Conservation (phyloP, 1,140 invertebrate genomes). For the Drosophila punjabiensis region DNA sequence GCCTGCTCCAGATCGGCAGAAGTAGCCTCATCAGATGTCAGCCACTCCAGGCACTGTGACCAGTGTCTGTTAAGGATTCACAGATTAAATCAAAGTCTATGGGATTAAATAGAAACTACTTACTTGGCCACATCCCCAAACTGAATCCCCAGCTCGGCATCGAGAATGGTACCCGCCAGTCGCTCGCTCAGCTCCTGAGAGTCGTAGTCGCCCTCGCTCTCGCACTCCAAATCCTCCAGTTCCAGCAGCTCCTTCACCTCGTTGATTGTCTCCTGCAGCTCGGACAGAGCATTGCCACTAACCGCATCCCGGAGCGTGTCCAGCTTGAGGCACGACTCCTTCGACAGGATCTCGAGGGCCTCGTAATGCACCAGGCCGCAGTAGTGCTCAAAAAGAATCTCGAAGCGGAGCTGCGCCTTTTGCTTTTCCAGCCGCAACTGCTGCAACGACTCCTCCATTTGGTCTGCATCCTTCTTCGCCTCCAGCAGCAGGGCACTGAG, state of each 20-base stretch:
- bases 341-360: conserved; percentile 95
- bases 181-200: conserved; percentile 87
- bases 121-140: conserved; percentile 87
- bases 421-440: conserved; percentile 87
- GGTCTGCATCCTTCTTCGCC: conserved; percentile 92
- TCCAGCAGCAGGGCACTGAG: conserved; percentile 90
- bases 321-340: conserved; percentile 92
- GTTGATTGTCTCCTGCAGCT: conserved; percentile 91
- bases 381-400: conserved; percentile 94
- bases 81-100: neutral
- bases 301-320: conserved; percentile 87
- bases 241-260: conserved; percentile 93
- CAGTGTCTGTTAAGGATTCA: conserved; percentile 55
- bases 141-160: conserved; percentile 87
- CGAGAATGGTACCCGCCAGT: conserved; percentile 87
- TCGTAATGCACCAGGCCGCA: conserved; percentile 95
- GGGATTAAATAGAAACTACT: neutral
- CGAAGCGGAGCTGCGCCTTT: conserved; percentile 91
- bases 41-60: conserved; percentile 60
- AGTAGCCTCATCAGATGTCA: conserved; percentile 57
- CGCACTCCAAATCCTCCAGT: conserved; percentile 89
- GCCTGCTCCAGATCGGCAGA: conserved; percentile 86
- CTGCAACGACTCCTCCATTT: conserved; percentile 87
- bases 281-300: conserved; percentile 87
- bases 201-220: conserved; percentile 85